Base-by-base conservation (phyloP, 2,888 invertebrate genomes). In the Drosophila meridionalis region DNA sequence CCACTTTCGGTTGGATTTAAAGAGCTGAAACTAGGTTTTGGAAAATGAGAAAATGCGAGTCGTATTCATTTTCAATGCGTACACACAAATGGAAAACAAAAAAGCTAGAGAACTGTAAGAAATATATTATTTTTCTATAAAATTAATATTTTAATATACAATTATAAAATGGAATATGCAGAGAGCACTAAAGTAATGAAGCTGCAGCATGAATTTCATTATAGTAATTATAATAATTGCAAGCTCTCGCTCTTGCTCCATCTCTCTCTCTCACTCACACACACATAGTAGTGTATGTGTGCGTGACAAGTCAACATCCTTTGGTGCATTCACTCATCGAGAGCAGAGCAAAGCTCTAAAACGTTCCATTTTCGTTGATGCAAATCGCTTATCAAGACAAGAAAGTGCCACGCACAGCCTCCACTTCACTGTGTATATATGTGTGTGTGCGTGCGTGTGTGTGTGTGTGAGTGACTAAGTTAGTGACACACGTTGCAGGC, bases 261-360 rank as follows among this genome's bases (percentile, higher is more conserved):
- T 32, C 38, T 34, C 60, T 14, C 7, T 11, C 11, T 12, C 28
- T 26, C 52, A 6, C 20, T 36, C 58, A 32, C 50, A 20, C 20
- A n/a, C 34, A 52, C 20, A n/a, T 1, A 14, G 3, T 20, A 40
- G 40, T 45, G 30, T 59, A 20, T 59, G 60, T 67, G 64, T 70
- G 68, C 72, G 68, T 73, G 73, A 76, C 75, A 80, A 89, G 91
- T 91, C 91, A 91, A 91, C 91, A 91, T 90, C 90, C 91, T 91
- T 86, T 80, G 86, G 87, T 84, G 87, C 89, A 90, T 90, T 91
- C 90, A 89, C 68, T 68, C 88, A 75, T 79, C 73, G 68, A 72
- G 56, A 67, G 69, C 47, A 69, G 69, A 66, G 62, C 57, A 34
- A 26, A 26, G 70, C 86, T 76, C 79, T 81, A 82, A 84, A 87